These are phyloP conservation scores for Urocitellus parryii DNA, from an alignment of 2,113 vertebrate species.

Conservation along the genomic window DNA sequence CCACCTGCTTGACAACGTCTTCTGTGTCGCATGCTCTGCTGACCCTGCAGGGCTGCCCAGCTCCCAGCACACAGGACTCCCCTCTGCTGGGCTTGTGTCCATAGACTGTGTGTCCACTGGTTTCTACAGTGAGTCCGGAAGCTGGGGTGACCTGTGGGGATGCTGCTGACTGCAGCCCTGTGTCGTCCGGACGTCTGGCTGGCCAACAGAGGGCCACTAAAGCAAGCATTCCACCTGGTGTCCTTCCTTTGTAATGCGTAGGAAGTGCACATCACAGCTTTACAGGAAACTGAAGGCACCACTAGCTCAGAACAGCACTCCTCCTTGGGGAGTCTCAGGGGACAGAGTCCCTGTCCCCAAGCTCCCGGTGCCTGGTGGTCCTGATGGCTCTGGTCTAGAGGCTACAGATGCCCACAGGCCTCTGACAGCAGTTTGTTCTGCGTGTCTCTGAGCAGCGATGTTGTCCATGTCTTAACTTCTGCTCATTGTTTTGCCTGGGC, in stretches of 20 bases:
- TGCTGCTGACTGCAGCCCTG: accelerated
- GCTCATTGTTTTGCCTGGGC: accelerated
- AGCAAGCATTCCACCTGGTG: accelerated
- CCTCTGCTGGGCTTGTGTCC: conserved; percentile 82
- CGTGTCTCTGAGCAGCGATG: accelerated
- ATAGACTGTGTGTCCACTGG: neutral
- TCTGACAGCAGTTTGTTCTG: accelerated
- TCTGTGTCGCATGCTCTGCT: conserved; percentile 10
- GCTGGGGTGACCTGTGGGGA: neutral
- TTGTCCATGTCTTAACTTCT: neutral
- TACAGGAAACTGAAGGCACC: neutral
- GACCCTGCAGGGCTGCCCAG: conserved; percentile 35
- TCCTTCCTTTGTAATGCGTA: accelerated
- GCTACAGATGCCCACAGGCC: accelerated
- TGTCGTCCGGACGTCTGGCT: accelerated
- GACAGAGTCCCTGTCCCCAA: accelerated
- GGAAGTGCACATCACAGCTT: accelerated
- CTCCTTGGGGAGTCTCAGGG: accelerated
- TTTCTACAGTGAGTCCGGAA: accelerated
- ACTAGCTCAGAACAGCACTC: too few relatives aligned
- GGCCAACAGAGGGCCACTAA: too few relatives aligned
- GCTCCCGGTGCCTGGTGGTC: accelerated
- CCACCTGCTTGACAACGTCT: neutral
- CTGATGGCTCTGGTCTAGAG: accelerated
- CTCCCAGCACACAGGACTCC: conserved; percentile 57